Evolutionary conservation across 2,113 vertebrate genomes (phyloP), one percentile per base, ranked within the genome.

Genomic region (Spea multiplicata): DNA sequence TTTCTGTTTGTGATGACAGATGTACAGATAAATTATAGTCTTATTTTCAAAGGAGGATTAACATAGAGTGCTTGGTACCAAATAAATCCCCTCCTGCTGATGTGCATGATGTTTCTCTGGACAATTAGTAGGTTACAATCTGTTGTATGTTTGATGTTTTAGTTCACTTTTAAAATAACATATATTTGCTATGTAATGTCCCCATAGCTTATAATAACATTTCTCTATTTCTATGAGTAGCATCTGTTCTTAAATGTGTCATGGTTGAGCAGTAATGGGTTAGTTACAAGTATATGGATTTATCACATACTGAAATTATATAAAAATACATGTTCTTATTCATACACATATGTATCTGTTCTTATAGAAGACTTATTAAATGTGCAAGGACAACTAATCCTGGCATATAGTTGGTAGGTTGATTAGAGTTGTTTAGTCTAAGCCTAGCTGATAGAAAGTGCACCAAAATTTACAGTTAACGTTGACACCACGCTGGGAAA

Each of bases 21-120:
- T 73, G 17, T 46, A 73, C 12, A 59, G 13, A 59, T 57, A 73
- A 73, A 46, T 46, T 45, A 73, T 44, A 17, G 50, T 12, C 17
- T 72, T 72, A 57, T 57, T 57, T 57, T 57, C 8, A 72, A 72
- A 55, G 50, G 8, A 53, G 44, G 52, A 57, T 72, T 72, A 73
- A 61, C 47, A 14, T 30, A 16, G 30, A 73, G 13, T 13, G 12
- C 8, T 66, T 44, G 14, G 46, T 47, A 8, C 6, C 6, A 53
- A 44, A 44, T 53, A 73, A 73, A 73, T 61, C 44, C 44, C 44
- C 44, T 68, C 46, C 66, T 47, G 66, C 12, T 45, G 66, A 48
- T 68, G 30, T 68, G 6, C 46, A 68, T 68, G 44, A 47, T 68
- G 44, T 68, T 61, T 73, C 13, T 14, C 44, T 14, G 44, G 6